Base-by-base conservation (phyloP, 2,888 invertebrate genomes). In the Unio pictorum region DNA sequence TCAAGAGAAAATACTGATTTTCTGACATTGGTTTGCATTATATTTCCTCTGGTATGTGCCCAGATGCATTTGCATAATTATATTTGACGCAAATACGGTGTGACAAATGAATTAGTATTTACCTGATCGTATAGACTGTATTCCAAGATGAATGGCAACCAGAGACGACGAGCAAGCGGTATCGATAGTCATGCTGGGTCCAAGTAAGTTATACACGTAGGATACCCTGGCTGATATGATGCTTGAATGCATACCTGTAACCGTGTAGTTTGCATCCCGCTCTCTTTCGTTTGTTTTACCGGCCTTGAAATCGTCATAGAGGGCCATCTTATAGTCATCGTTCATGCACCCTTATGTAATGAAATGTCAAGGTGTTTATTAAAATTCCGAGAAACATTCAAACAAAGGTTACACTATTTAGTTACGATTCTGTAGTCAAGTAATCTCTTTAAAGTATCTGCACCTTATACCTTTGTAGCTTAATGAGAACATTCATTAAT, bases 81-180 rank as follows among this genome's bases (percentile, higher is more conserved):
- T 45, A 45, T 45, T 45, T 11, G 15, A 45, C 11, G 3, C 45
- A 45, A 1, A 45, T 45, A 8, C 3, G 11, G 45, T 45, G 3
- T 45, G 11, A 15, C 45, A 15, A 3, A 45, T 45, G 45, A 11
- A 45, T 11, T 11, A 45, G 0, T 45, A 45, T 15, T 15, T 15
- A 15, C 45, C 45, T 45, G 45, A 45, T 45, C 45, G n/a, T 18
- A 83, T 23, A 23, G 75, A 76, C 61, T 86, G 82, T 6, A 80
- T 66, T 7, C 86, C 89, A 70, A 84, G 23, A 55, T 83, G 78
- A 15, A 83, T 72, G 8, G 83, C 78, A 3, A 80, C 74, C 45
- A 82, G 58, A 3, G 79, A 73, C 17, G 83, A 82, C 0, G 83
- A 84, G 64, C 85, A 84, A 20, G 85, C 85, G 0, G 84, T 84